Evolutionary conservation across 2,888 invertebrate species (phyloP).

Genomic region (Geophilus truncorum): DNA sequence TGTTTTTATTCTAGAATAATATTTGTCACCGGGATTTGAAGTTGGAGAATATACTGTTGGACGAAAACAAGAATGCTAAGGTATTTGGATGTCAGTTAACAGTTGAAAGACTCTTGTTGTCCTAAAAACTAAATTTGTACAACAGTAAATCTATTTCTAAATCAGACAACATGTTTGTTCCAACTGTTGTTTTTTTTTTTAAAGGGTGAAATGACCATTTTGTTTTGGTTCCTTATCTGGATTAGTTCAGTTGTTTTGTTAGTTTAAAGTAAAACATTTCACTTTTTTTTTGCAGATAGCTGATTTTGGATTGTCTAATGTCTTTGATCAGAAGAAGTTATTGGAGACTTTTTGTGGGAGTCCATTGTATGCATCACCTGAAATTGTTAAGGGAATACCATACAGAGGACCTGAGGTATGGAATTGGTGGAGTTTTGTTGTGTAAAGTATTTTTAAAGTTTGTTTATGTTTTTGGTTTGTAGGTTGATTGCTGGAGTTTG

Average conservation of each 20-base stretch:
- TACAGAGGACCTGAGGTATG: conserved; percentile 91
- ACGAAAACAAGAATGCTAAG: conserved; percentile 91
- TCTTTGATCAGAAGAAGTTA: conserved; percentile 80
- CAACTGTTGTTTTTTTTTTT: neutral
- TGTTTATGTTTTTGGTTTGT: conserved; percentile 32
- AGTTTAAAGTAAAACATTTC: neutral
- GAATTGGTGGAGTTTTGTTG: neutral
- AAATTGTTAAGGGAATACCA: conserved; percentile 93
- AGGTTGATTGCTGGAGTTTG: conserved; percentile 69
- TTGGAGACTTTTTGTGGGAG: conserved; percentile 93
- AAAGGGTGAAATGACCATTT: neutral
- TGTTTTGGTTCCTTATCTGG: neutral
- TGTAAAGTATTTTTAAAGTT: neutral
- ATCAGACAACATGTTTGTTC: neutral
- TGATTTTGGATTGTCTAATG: conserved; percentile 97
- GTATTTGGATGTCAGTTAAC: conserved; percentile 54
- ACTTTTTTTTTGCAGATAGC: conserved; percentile 66
- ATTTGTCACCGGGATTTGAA: conserved; percentile 94
- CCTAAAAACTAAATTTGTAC: neutral
- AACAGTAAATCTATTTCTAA: neutral
- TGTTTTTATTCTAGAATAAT: conserved; percentile 61
- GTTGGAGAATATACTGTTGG: conserved; percentile 86
- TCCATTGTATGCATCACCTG: conserved; percentile 92
- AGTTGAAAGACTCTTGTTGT: neutral
- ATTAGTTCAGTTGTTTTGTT: neutral